Evolutionary conservation across 2,113 vertebrate genomes (phyloP).

Genomic region (Setophaga coronata): DNA sequence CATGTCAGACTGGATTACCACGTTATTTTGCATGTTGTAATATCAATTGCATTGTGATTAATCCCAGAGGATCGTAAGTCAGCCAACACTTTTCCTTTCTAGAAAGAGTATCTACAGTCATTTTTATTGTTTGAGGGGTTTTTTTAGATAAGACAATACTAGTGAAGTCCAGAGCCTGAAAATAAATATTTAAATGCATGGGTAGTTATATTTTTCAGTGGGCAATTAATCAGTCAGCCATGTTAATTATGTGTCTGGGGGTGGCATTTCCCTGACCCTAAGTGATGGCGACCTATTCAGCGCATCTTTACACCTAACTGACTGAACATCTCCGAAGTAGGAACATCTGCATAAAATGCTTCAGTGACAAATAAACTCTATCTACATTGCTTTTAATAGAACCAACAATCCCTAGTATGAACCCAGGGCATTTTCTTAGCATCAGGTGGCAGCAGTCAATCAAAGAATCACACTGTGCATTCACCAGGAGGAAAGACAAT

Average conservation of each 20-base stretch:
- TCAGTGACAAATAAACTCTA: slow-evolving; percentile 80
- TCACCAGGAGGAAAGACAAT: slow-evolving; percentile 77
- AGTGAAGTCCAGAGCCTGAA: background rate
- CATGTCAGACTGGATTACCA: slow-evolving; percentile 30
- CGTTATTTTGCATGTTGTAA: slow-evolving; percentile 40
- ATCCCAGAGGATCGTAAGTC: background rate
- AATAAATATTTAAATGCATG: slow-evolving; percentile 61
- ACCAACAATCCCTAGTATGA: slow-evolving; percentile 79
- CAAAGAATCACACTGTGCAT: slow-evolving; percentile 68
- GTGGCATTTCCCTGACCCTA: slow-evolving; percentile 54
- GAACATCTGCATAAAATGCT: slow-evolving; percentile 83
- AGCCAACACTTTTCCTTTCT: slow-evolving; percentile 37
- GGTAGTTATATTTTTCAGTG: slow-evolving; percentile 49
- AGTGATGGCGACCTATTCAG: slow-evolving; percentile 37
- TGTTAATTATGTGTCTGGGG: slow-evolving; percentile 40
- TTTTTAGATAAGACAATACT: background rate
- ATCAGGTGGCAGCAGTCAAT: slow-evolving; percentile 87
- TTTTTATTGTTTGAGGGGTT: background rate
- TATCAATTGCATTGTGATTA: slow-evolving; percentile 37
- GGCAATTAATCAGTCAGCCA: slow-evolving; percentile 60
- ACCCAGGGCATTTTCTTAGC: slow-evolving; percentile 77
- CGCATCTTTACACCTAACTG: slow-evolving; percentile 76
- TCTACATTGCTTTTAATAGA: slow-evolving; percentile 82
- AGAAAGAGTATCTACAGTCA: background rate
- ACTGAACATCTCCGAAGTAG: slow-evolving; percentile 76